A percentile compares a stretch with the other conserved stretches of the same genome.
Conservation (phyloP, 2,797 vertebrate species). For the Salarias fasciatus region DNA sequence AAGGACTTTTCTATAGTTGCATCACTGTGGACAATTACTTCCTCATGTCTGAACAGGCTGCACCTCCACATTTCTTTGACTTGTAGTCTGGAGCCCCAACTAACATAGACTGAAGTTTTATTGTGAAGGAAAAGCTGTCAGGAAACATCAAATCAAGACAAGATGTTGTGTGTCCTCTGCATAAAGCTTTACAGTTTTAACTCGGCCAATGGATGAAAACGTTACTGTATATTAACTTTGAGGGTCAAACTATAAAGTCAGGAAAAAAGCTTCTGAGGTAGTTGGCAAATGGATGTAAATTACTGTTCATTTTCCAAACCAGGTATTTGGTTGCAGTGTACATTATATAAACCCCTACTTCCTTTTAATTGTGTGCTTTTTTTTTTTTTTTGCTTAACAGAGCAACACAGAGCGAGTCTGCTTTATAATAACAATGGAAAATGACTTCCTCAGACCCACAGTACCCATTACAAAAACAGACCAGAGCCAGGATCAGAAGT, state of each 20-base stretch:
- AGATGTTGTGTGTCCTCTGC: conserved; percentile 8
- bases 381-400: conserved; percentile 21
- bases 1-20: too few relatives aligned
- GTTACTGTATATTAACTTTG: neutral
- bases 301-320: conserved; percentile 33
- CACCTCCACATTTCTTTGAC: neutral
- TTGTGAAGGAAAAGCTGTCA: neutral
- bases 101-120: neutral
- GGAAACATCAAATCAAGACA: neutral
- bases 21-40: too few relatives aligned
- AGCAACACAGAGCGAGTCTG: conserved; percentile 36
- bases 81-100: neutral
- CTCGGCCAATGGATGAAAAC: conserved; percentile 3
- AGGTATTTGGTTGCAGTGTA: conserved; percentile 27
- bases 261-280: conserved; percentile 18
- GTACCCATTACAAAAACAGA: conserved; percentile 53
- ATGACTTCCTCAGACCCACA: conserved; percentile 55
- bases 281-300: conserved; percentile 1
- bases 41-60: too few relatives aligned
- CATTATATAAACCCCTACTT: conserved; percentile 34
- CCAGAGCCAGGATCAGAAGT: conserved; percentile 37
- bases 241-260: conserved; percentile 14
- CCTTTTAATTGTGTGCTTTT: conserved; percentile 27
- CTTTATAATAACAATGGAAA: conserved; percentile 57
- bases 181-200: conserved; percentile 6